phyloP scores from a whole-genome alignment of 2,888 invertebrate species.

The Erpobdella octoculata region DNA sequence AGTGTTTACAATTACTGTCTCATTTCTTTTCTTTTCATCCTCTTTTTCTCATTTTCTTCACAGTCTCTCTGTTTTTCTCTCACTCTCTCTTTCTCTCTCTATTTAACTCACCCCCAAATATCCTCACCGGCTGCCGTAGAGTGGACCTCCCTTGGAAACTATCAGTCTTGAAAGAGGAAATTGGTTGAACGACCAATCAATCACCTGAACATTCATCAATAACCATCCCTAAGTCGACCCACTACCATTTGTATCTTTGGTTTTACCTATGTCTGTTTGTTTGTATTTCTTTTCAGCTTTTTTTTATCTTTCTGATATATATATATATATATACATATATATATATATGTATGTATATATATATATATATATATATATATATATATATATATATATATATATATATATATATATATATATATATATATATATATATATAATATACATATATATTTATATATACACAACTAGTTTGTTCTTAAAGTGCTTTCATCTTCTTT shows the following conservation, averaged over 20 bases:
- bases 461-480: too few relatives aligned
- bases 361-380: neutral
- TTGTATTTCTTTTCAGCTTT: neutral
- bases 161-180: constrained; percentile 12
- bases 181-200: neutral
- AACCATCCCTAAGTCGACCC: neutral
- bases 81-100: constrained; percentile 1
- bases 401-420: too few relatives aligned
- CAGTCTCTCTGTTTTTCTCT: neutral
- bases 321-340: neutral
- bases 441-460: too few relatives aligned
- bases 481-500: too few relatives aligned
- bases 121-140: neutral
- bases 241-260: neutral
- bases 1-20: too few relatives aligned
- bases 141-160: neutral
- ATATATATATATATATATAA: too few relatives aligned
- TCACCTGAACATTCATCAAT: neutral
- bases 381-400: too few relatives aligned
- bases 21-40: neutral
- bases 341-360: neutral
- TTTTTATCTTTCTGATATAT: neutral
- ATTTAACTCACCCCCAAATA: neutral
- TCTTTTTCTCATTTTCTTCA: neutral
- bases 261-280: constrained; percentile 15